Evolutionary conservation across 1,140 invertebrate species (phyloP).

Genomic region (Heliothis virescens): DNA sequence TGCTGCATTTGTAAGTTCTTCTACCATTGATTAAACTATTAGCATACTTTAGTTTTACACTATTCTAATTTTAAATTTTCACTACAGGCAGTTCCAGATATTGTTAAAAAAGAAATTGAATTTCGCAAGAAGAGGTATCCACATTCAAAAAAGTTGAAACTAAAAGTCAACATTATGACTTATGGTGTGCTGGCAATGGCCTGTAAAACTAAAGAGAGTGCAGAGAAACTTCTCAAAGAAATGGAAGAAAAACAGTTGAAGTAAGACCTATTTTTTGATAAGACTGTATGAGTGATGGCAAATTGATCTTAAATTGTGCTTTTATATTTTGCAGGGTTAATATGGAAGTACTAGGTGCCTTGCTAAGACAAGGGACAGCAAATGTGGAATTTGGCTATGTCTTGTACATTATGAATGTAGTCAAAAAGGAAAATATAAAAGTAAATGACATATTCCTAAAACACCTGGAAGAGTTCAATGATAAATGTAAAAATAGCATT

Average conservation of each 20-base stretch:
- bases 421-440: constrained; percentile 87
- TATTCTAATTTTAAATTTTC: neutral
- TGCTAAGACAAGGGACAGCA: constrained; percentile 88
- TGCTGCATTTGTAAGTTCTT: constrained; percentile 88
- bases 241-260: constrained; percentile 89
- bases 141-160: constrained; percentile 79
- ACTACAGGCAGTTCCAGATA: constrained; percentile 87
- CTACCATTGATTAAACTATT: too few species aligned
- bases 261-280: constrained; percentile 73
- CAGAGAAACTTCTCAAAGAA: constrained; percentile 88
- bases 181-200: constrained; percentile 94
- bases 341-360: constrained; percentile 89
- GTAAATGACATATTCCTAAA: constrained; percentile 87
- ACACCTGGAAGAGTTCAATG: constrained; percentile 86
- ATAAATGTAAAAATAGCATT: constrained; percentile 76
- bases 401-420: constrained; percentile 89
- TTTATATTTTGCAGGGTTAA: constrained; percentile 87
- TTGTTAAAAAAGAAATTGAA: constrained; percentile 87
- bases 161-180: constrained; percentile 92
- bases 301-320: neutral
- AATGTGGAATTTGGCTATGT: constrained; percentile 89
- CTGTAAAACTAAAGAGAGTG: constrained; percentile 88
- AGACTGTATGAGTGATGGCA: neutral
- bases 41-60: too few species aligned
- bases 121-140: constrained; percentile 65